Conservation (phyloP, 2,797 vertebrate species). For the Coccyzus lansbergi region DNA sequence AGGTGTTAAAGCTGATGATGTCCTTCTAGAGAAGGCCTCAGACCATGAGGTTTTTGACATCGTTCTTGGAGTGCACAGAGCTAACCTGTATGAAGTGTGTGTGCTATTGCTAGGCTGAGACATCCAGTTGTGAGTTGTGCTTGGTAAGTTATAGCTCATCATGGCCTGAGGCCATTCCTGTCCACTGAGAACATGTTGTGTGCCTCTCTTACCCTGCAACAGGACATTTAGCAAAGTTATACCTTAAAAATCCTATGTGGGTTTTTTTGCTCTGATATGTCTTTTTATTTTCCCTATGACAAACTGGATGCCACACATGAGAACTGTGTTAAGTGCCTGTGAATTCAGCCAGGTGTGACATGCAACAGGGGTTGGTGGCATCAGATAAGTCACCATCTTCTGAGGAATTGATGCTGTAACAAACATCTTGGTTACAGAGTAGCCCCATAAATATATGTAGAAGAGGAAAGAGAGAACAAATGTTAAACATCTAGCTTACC, state of each 20-base stretch:
- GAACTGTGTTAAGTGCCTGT: not conserved
- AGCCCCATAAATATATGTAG: not conserved
- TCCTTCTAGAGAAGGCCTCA: not conserved
- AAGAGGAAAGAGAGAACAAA: not conserved
- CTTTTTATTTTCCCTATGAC: not conserved
- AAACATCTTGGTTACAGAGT: not conserved
- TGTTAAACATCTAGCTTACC: not conserved
- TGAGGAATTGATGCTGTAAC: not conserved
- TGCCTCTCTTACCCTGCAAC: not conserved
- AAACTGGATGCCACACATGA: fast-evolving
- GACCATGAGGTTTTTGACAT: not conserved
- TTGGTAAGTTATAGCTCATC: fast-evolving
- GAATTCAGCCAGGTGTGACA: not conserved
- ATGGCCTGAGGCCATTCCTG: not conserved
- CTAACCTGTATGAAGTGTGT: not conserved
- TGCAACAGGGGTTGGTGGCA: not conserved
- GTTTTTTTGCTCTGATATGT: not conserved
- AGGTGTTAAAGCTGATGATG: not conserved
- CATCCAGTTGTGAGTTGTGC: not conserved
- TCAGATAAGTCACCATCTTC: not conserved
- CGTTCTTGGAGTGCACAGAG: not conserved
- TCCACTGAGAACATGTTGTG: not conserved
- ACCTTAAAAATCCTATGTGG: not conserved
- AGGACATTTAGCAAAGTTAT: not conserved
- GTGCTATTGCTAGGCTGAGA: not conserved